A percentile compares a stretch with the other conserved stretches of the same genome.
Evolutionary conservation across 2,797 vertebrate species (phyloP).

Genomic region (Enteromius fasciolatus): DNA sequence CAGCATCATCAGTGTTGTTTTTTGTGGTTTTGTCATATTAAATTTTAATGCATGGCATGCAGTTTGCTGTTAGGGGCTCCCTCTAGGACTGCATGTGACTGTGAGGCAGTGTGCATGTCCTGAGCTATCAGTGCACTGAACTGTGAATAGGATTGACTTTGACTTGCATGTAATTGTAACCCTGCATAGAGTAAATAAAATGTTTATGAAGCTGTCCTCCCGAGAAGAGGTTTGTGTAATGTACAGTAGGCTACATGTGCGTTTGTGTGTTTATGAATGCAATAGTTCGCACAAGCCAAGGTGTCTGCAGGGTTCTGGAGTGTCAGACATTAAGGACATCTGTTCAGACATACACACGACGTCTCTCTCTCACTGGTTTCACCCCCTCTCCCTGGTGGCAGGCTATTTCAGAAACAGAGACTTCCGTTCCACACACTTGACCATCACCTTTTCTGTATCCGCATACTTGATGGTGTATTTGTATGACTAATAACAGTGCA

Average conservation of each 20-base stretch:
- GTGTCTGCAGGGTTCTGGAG: conserved; percentile 62
- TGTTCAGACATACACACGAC: conserved; percentile 57
- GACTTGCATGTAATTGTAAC: conserved; percentile 23
- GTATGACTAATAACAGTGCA: neutral
- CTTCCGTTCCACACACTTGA: conserved; percentile 39
- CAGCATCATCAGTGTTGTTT: conserved; percentile 9
- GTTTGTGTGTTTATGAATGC: conserved; percentile 13
- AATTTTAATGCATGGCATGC: conserved; percentile 29
- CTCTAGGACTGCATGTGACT: conserved; percentile 25
- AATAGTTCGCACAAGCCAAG: conserved; percentile 38
- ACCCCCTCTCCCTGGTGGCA: conserved; percentile 51
- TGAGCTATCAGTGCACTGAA: conserved; percentile 29
- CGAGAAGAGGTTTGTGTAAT: conserved; percentile 29
- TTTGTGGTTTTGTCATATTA: conserved; percentile 33
- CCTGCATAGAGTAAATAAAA: conserved; percentile 6
- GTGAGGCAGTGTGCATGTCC: conserved; percentile 23
- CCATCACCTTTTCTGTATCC: conserved; percentile 29
- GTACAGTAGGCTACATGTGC: conserved; percentile 16
- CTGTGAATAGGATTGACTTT: conserved; percentile 26
- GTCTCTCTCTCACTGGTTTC: conserved; percentile 53
- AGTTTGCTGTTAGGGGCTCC: conserved; percentile 3
- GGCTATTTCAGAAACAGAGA: conserved; percentile 55
- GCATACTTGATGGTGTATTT: neutral
- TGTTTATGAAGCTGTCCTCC: conserved; percentile 24
- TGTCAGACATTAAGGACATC: conserved; percentile 65